Conservation (phyloP, 2,888 invertebrate species). For the Chaetoderma sp. region DNA sequence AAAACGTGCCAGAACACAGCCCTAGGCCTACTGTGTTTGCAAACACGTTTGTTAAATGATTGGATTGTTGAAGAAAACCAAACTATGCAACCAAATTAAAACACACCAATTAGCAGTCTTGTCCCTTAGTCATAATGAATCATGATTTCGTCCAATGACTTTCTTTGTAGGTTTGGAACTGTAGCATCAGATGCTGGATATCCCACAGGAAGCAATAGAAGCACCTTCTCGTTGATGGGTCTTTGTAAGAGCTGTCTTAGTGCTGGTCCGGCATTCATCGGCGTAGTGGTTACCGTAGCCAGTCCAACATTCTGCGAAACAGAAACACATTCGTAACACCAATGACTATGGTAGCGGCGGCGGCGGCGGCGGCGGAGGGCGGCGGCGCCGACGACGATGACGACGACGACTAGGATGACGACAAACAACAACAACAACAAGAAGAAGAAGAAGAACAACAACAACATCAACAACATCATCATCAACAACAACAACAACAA, state of each 20-base stretch:
- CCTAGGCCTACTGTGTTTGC: no score
- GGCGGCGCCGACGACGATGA: not conserved
- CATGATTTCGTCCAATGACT: constrained; percentile 81
- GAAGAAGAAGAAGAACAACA: no score
- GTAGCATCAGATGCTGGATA: constrained; percentile 82
- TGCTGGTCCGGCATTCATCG: constrained; percentile 88
- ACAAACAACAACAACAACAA: no score
- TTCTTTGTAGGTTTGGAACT: constrained; percentile 83
- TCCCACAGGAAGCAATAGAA: constrained; percentile 87
- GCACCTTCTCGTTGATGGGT: constrained; percentile 81
- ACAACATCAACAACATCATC: no score
- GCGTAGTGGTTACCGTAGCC: constrained; percentile 88
- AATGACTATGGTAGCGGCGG: not conserved
- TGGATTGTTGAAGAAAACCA: no score
- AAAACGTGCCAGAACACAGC: no score
- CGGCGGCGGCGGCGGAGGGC: not conserved
- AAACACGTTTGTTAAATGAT: no score
- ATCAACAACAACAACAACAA: no score
- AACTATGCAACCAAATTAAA: no score
- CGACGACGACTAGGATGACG: no score
- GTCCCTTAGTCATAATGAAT: constrained; percentile 60
- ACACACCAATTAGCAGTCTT: no score
- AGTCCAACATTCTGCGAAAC: constrained; percentile 82
- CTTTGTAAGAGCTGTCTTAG: constrained; percentile 81
- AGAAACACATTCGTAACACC: not conserved